These are phyloP conservation scores for Myodes glareolus DNA, from an alignment of 2,113 vertebrate species.

Conservation along the genomic window DNA sequence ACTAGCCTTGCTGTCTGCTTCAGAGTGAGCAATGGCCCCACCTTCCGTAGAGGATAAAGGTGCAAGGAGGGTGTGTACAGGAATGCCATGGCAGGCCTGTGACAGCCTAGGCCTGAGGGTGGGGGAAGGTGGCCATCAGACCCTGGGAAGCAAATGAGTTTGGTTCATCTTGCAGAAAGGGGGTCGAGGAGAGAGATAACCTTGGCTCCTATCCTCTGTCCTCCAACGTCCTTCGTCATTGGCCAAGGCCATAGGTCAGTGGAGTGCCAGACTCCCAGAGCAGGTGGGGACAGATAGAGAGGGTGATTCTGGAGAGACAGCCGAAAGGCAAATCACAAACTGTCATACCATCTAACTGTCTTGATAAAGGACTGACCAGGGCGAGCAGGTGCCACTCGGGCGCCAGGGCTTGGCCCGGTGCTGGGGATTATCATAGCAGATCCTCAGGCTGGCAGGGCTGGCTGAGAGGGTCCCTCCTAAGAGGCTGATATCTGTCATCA, in stretches of 20 bases:
- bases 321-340: accelerated
- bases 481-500: background rate
- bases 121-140: background rate
- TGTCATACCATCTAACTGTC: background rate
- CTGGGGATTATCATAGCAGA: background rate
- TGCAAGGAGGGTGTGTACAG: background rate
- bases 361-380: background rate
- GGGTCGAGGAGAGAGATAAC: background rate
- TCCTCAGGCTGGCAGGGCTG: background rate
- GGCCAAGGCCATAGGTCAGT: background rate
- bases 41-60: background rate
- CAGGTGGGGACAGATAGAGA: background rate
- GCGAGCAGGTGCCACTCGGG: background rate
- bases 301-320: background rate
- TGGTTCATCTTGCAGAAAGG: background rate
- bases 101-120: background rate
- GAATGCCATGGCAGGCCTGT: background rate
- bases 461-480: background rate
- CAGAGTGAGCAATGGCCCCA: background rate
- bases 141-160: background rate
- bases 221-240: background rate
- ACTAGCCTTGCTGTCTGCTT: background rate
- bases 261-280: background rate
- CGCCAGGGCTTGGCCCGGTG: background rate
- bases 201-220: background rate